Percentiles rank a stretch among this genome's conserved stretches.
Evolutionary conservation across 2,113 vertebrate species (phyloP).

Genomic region (Pholis gunnellus): DNA sequence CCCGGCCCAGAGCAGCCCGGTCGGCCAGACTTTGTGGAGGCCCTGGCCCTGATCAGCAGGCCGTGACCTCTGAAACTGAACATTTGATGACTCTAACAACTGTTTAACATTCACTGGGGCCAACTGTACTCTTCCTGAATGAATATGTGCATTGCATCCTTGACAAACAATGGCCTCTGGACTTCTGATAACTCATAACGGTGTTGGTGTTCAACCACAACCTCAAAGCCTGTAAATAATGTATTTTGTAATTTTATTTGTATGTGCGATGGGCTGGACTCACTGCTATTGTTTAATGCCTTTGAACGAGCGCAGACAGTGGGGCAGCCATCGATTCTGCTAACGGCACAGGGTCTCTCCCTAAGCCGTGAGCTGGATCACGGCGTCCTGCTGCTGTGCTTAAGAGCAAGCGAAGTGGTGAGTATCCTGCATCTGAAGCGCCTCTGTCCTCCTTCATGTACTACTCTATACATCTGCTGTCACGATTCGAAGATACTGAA

Average conservation of each 20-base stretch:
- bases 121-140: neutral
- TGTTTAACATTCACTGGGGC: neutral
- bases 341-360: conserved; percentile 25
- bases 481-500: neutral
- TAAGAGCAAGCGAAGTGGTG: conserved; percentile 38
- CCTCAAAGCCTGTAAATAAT: conserved; percentile 62
- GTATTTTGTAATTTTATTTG: conserved; percentile 14
- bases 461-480: neutral
- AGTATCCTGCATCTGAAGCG: conserved; percentile 28
- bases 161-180: neutral
- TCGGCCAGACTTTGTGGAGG: conserved; percentile 65
- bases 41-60: conserved; percentile 64
- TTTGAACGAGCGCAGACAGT: conserved; percentile 37
- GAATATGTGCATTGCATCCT: conserved; percentile 2
- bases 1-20: neutral
- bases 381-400: neutral
- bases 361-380: conserved; percentile 14
- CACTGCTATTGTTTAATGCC: conserved; percentile 11
- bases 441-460: neutral
- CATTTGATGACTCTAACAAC: conserved; percentile 8
- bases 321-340: conserved; percentile 23
- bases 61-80: neutral
- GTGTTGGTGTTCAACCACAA: neutral
- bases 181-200: neutral
- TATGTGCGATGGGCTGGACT: conserved; percentile 38